phyloP scores from a whole-genome alignment of 2,797 vertebrate species.

The Todus mexicanus region DNA sequence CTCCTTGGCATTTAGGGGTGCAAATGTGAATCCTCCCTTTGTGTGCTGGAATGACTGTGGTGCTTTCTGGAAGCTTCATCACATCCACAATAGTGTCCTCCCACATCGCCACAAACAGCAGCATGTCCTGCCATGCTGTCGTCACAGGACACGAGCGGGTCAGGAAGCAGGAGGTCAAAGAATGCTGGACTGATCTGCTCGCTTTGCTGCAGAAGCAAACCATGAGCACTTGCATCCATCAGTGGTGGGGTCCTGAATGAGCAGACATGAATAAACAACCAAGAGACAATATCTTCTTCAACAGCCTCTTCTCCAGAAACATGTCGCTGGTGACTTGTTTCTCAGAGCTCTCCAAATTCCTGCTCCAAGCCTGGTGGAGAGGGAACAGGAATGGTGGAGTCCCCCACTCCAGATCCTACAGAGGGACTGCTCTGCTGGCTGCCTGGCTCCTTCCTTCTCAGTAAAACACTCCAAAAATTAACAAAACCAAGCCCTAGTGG shows the following conservation, averaged over 20 bases:
- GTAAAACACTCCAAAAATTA: slow-evolving; percentile 18
- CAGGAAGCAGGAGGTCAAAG: background rate
- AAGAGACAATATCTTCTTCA: background rate
- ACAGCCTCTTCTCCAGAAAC: background rate
- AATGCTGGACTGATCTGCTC: background rate
- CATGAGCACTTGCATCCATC: background rate
- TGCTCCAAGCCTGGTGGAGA: background rate
- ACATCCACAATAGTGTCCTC: background rate
- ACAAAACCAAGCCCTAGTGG: background rate
- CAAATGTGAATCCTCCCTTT: background rate
- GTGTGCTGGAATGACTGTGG: background rate
- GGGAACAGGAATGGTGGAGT: background rate
- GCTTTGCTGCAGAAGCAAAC: background rate
- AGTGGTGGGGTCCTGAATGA: background rate
- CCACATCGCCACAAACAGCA: background rate
- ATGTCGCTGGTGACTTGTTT: background rate
- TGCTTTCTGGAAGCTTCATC: background rate
- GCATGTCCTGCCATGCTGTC: background rate
- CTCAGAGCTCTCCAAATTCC: background rate
- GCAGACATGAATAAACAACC: background rate
- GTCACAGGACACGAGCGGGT: background rate
- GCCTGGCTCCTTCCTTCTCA: slow-evolving; percentile 25
- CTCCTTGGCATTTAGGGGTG: background rate
- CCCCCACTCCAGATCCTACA: background rate
- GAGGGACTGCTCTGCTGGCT: background rate